These are phyloP conservation scores for Agapornis roseicollis DNA, from an alignment of 2,113 vertebrate genomes.

Conservation along the genomic window DNA sequence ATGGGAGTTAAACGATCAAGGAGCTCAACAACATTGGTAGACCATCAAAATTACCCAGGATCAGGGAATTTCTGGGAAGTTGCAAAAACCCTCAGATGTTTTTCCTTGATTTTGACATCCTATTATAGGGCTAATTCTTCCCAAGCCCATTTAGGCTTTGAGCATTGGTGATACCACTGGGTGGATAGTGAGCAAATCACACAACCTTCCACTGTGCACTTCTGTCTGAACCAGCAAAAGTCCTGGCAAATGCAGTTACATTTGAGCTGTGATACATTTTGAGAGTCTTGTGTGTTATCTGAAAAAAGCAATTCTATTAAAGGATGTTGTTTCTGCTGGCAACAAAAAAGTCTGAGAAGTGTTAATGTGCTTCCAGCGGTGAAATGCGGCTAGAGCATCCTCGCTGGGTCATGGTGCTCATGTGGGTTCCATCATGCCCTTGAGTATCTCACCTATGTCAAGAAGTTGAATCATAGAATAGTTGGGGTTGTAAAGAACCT, in stretches of 20 bases:
- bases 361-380: background rate
- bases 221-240: background rate
- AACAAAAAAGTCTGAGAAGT: background rate
- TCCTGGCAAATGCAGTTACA: background rate
- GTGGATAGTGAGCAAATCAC: background rate
- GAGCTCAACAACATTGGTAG: background rate
- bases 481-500: background rate
- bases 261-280: background rate
- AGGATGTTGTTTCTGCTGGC: background rate
- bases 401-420: background rate
- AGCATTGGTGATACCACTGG: background rate
- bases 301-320: background rate
- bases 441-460: background rate
- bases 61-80: constrained; percentile 11
- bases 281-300: background rate
- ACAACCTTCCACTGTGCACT: background rate
- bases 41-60: background rate
- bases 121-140: background rate
- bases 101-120: background rate
- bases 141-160: background rate
- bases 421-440: background rate
- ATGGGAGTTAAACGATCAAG: background rate
- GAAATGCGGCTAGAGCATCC: background rate
- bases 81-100: background rate
- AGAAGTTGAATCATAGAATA: background rate